Evolutionary conservation across 2,888 invertebrate genomes (phyloP).

Genomic region (Cerceris rybyensis): DNA sequence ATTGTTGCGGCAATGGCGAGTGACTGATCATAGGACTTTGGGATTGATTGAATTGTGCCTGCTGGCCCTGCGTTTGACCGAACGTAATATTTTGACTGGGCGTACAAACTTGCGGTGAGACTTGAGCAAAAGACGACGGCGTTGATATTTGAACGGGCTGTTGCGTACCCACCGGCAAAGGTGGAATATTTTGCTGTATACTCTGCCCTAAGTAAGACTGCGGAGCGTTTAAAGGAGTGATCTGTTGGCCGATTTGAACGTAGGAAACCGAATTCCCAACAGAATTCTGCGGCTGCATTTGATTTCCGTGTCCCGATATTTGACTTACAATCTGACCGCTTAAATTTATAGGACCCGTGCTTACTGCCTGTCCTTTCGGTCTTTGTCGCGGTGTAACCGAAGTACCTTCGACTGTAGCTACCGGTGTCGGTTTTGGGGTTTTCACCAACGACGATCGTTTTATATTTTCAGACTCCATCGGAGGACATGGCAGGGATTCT

Average conservation of each 20-base stretch:
- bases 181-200: constrained; percentile 55
- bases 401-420: constrained; percentile 86
- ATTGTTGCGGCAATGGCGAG: constrained; percentile 76
- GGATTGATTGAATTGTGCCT: constrained; percentile 73
- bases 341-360: constrained; percentile 78
- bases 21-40: constrained; percentile 77
- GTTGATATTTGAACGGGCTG: constrained; percentile 61
- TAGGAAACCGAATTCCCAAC: constrained; percentile 70
- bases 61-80: constrained; percentile 67
- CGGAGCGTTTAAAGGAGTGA: constrained; percentile 67
- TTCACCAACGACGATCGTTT: constrained; percentile 84
- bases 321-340: constrained; percentile 80
- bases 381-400: constrained; percentile 92
- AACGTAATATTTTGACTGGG: constrained; percentile 74
- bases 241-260: constrained; percentile 71
- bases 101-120: constrained; percentile 73
- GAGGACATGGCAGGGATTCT: constrained; percentile 86
- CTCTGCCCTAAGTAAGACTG: constrained; percentile 67
- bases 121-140: constrained; percentile 67
- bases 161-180: constrained; percentile 63
- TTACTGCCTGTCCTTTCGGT: constrained; percentile 86
- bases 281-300: constrained; percentile 61
- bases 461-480: constrained; percentile 87
- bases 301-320: constrained; percentile 78
- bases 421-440: constrained; percentile 81